phyloP scores from a whole-genome alignment of 2,888 invertebrate genomes.

The Ichneumoninae sp. region DNA sequence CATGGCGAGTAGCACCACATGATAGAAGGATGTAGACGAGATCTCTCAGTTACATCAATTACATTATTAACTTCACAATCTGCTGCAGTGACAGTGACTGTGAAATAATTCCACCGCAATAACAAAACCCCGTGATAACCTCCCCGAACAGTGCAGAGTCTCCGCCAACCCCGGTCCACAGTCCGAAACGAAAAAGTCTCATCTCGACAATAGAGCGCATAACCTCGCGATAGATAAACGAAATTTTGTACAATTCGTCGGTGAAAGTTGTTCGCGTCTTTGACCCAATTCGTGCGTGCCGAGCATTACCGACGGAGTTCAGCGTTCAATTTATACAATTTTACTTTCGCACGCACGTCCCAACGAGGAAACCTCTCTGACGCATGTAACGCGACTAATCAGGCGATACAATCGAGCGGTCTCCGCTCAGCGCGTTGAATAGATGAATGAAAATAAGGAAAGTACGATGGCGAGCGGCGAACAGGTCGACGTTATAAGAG shows the following conservation, averaged over 20 bases:
- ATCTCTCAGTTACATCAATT: slow-evolving; percentile 24
- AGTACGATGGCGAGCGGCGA: slow-evolving; percentile 63
- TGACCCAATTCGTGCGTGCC: slow-evolving; percentile 72
- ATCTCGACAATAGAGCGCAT: slow-evolving; percentile 7
- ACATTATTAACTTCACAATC: slow-evolving; percentile 78
- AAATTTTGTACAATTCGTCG: slow-evolving; percentile 40
- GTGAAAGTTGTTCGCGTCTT: slow-evolving; percentile 74
- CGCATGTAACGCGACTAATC: slow-evolving; percentile 3
- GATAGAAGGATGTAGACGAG: slow-evolving; percentile 27
- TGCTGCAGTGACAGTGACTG: slow-evolving; percentile 84
- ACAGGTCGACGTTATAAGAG: slow-evolving; percentile 86
- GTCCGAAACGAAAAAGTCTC: background rate
- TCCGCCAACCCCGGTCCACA: background rate
- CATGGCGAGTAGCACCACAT: slow-evolving; percentile 55
- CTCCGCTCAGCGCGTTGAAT: slow-evolving; percentile 33
- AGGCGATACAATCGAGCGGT: background rate
- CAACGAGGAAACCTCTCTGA: background rate
- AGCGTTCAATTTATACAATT: background rate
- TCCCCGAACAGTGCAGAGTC: background rate
- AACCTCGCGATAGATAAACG: slow-evolving; percentile 21
- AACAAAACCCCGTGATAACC: background rate
- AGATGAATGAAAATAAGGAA: slow-evolving; percentile 66
- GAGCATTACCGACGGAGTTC: background rate
- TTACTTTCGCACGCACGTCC: slow-evolving; percentile 7
- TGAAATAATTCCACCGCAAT: slow-evolving; percentile 70